Evolutionary conservation across 2,888 invertebrate genomes (phyloP), one percentile per base, ranked within the genome.

Genomic region (Pseudoips prasinana): DNA sequence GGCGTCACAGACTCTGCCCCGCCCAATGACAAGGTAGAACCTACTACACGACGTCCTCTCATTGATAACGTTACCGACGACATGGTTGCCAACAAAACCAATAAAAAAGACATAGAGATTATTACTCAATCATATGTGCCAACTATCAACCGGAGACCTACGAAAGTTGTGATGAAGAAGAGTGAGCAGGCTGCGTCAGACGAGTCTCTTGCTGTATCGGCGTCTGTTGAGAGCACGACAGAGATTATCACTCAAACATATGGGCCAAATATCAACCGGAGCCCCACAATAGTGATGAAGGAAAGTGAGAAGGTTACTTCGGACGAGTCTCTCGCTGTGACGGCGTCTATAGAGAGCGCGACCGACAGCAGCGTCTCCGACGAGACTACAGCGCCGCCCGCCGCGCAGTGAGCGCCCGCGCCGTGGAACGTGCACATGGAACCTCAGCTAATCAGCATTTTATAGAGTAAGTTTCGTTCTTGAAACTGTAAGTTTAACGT

Each of bases 391-490:
- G 19, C 9, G 8, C 33, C 10, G 20, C 22, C 17, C 25, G 25
- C 10, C 50, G 54, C 14, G 39, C 53, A 39, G 45, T 62, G 29
- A 59, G 58, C 28, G 41, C 22, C 26, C 11, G 18, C 30, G 53
- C 26, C 57, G 55, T 50, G 41, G 57, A 29, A 31, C 57, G 45
- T 64, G 66, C 55, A n/a, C n/a, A 71, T 59, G 66, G 65, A 78
- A 82, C 74, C 79, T 82, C 84, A 78, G 72, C 74, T 75, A 58
- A 66, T 73, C 68, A 80, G 84, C 83, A 85, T 85, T 85, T 82
- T 66, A 66, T 81, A 83, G 81, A 76, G 67, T 82, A 83, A 71
- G 84, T 85, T 85, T 85, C 85, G 69, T 78, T 80, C 65, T 78
- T 71, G 84, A 81, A 85, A 82, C 83, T 76, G 53, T 81, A 78